phyloP scores from a whole-genome alignment of 2,888 invertebrate species.

The Andrena trimmerana region DNA sequence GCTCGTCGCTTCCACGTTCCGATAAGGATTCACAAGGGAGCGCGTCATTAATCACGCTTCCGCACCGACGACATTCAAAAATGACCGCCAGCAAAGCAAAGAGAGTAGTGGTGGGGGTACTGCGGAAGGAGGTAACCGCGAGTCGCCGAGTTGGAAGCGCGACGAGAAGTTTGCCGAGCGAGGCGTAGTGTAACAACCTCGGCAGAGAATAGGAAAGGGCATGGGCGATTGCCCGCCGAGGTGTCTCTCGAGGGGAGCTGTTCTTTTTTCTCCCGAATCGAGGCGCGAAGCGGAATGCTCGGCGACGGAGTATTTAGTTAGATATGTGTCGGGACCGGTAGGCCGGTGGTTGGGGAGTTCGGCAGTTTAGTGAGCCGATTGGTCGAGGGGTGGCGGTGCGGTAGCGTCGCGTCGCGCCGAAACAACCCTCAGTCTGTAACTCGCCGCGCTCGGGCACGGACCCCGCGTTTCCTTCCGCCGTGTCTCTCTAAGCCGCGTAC shows the following conservation, averaged over 20 bases:
- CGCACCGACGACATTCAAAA: no score
- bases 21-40: no score
- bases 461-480: constrained; percentile 19
- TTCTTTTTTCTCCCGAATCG: constrained; percentile 9
- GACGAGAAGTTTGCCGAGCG: no score
- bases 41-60: no score
- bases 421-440: constrained; percentile 71
- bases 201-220: background rate
- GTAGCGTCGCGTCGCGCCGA: constrained; percentile 56
- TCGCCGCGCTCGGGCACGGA: constrained; percentile 58
- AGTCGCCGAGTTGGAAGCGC: no score
- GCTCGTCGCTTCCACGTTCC: no score
- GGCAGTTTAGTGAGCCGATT: constrained; percentile 49
- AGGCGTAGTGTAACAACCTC: background rate
- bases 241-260: background rate
- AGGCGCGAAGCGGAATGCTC: background rate
- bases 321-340: background rate
- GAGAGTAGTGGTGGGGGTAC: no score
- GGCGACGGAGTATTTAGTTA: constrained; percentile 6
- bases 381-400: constrained; percentile 65
- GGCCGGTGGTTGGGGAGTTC: constrained; percentile 15
- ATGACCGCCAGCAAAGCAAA: no score
- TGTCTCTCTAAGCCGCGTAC: constrained; percentile 19
- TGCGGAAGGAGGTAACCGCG: no score
- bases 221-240: no score